Conservation (phyloP, 2,888 invertebrate species). For the Eremobia ochroleuca region DNA sequence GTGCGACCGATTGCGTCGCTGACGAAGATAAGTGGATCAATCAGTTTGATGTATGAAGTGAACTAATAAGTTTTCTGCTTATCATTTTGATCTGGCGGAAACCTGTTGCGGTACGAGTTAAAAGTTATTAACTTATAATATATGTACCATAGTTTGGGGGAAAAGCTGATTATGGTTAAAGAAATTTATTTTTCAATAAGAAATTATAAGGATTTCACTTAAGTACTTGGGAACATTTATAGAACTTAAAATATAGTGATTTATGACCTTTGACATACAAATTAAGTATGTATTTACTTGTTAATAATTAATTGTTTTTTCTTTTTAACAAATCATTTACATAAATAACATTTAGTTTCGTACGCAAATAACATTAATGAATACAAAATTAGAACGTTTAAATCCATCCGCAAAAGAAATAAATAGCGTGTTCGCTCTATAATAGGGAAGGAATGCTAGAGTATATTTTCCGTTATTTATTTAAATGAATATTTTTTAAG, state of each 20-base stretch:
- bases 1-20: constrained; percentile 39
- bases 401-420: neutral
- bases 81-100: constrained; percentile 28
- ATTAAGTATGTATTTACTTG: neutral
- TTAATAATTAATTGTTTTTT: neutral
- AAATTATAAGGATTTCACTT: too few species aligned
- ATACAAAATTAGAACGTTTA: neutral
- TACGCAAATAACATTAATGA: neutral
- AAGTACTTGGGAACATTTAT: neutral
- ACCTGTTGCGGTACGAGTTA: constrained; percentile 39
- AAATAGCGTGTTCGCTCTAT: neutral
- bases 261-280: neutral
- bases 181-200: neutral
- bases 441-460: neutral
- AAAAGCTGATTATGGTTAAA: neutral
- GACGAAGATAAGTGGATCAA: constrained; percentile 55
- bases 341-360: neutral
- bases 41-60: constrained; percentile 41
- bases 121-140: constrained; percentile 9
- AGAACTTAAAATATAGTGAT: neutral
- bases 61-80: constrained; percentile 37
- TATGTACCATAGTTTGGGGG: neutral
- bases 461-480: neutral
- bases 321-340: neutral
- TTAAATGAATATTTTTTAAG: neutral